phyloP scores from a whole-genome alignment of 1,140 invertebrate genomes.

The Anadara kagoshimensis region DNA sequence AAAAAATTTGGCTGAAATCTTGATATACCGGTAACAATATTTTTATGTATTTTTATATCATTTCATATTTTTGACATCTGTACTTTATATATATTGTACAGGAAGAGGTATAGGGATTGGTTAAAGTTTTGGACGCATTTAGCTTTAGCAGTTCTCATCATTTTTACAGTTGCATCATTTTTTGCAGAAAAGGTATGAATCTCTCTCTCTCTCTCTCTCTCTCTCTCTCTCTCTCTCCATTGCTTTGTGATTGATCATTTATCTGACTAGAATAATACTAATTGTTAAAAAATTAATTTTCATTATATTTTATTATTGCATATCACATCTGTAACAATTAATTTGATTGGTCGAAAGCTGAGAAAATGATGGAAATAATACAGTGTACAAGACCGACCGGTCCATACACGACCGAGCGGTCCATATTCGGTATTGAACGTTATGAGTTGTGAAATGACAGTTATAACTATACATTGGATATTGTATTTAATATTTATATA shows the following conservation, averaged over 20 bases:
- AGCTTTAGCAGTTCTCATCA: constrained; percentile 56
- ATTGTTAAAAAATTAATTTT: background rate
- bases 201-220: too few relatives aligned
- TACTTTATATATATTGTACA: constrained; percentile 29
- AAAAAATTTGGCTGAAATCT: background rate
- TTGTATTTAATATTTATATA: too few relatives aligned
- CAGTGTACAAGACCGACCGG: too few relatives aligned
- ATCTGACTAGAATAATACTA: background rate
- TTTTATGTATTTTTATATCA: background rate
- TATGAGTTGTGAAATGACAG: too few relatives aligned
- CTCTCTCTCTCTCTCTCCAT: background rate
- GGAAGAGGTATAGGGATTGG: constrained; percentile 60
- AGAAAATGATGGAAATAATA: too few relatives aligned
- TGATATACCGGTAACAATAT: background rate
- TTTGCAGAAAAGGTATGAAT: constrained; percentile 63
- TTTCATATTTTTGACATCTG: background rate
- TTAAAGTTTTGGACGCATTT: constrained; percentile 62
- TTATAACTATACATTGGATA: too few relatives aligned
- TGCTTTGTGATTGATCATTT: constrained; percentile 2
- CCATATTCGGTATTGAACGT: too few relatives aligned
- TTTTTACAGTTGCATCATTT: constrained; percentile 63
- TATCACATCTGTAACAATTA: too few relatives aligned
- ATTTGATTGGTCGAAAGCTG: too few relatives aligned
- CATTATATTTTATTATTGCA: too few relatives aligned
- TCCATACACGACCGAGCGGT: too few relatives aligned